Evolutionary conservation across 2,797 vertebrate genomes (phyloP).

Genomic region (Peromyscus nudipes): DNA sequence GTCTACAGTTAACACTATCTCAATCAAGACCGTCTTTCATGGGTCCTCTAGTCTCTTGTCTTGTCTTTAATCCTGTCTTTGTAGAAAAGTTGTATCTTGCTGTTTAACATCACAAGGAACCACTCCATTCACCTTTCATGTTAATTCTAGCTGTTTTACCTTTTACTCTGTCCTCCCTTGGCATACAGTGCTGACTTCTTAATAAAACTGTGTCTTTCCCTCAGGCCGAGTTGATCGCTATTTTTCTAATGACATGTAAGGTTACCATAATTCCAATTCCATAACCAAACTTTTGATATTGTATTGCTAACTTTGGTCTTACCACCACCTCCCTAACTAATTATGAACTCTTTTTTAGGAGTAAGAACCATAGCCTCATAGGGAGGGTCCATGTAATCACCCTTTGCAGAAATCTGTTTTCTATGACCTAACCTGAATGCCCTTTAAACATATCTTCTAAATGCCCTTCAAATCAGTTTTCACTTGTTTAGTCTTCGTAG

Average conservation of each 20-base stretch:
- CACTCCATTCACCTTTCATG: background rate
- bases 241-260: background rate
- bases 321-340: background rate
- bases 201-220: background rate
- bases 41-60: background rate
- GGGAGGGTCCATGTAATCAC: background rate
- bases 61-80: conserved; percentile 3
- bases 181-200: background rate
- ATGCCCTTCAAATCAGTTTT: background rate
- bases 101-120: background rate
- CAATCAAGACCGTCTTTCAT: background rate
- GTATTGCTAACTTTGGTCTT: background rate
- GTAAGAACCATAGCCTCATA: background rate
- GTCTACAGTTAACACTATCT: background rate
- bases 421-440: background rate
- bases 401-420: background rate
- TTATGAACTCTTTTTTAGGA: background rate
- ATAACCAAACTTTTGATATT: background rate
- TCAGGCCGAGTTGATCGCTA: too few species aligned
- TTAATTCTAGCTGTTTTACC: background rate
- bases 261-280: background rate
- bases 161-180: background rate
- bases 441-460: background rate
- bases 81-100: background rate
- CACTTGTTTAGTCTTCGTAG: background rate